Evolutionary conservation across 1,140 invertebrate species (phyloP).

Genomic region (Drosophila parvula): DNA sequence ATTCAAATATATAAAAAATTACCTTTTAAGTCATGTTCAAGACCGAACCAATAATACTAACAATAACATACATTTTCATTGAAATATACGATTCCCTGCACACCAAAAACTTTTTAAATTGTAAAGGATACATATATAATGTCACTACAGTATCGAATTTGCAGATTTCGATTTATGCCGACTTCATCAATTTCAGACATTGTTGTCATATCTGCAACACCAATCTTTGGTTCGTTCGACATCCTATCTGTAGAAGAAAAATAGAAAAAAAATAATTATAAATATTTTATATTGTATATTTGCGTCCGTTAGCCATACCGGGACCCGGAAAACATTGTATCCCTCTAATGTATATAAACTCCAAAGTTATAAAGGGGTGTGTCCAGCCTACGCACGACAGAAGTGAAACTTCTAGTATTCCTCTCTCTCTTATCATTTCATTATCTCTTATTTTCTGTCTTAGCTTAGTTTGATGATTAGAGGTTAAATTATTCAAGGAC

Average conservation of each 20-base stretch:
- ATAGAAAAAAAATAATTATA: constrained; percentile 10
- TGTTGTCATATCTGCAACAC: constrained; percentile 95
- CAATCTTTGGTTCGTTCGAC: constrained; percentile 63
- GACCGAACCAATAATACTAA: no score
- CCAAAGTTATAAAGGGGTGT: no score
- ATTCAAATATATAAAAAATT: background rate
- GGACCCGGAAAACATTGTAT: no score
- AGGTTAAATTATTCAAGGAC: no score
- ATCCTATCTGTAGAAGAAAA: constrained; percentile 51
- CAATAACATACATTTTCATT: background rate
- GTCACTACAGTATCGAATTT: constrained; percentile 92
- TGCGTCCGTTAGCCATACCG: background rate
- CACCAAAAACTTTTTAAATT: background rate
- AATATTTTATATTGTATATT: background rate
- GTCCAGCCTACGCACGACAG: no score
- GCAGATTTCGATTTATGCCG: constrained; percentile 95
- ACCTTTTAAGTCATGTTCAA: background rate
- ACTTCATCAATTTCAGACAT: constrained; percentile 96
- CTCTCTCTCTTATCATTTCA: no score
- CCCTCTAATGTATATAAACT: no score
- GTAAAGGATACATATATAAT: constrained; percentile 97
- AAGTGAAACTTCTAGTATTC: no score
- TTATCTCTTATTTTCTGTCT: no score
- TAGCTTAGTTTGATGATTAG: no score
- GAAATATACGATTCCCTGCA: background rate